Evolutionary conservation across 1,140 invertebrate genomes (phyloP), one percentile per base, ranked within the genome.

Genomic region (Drosophila pseudoananassae): DNA sequence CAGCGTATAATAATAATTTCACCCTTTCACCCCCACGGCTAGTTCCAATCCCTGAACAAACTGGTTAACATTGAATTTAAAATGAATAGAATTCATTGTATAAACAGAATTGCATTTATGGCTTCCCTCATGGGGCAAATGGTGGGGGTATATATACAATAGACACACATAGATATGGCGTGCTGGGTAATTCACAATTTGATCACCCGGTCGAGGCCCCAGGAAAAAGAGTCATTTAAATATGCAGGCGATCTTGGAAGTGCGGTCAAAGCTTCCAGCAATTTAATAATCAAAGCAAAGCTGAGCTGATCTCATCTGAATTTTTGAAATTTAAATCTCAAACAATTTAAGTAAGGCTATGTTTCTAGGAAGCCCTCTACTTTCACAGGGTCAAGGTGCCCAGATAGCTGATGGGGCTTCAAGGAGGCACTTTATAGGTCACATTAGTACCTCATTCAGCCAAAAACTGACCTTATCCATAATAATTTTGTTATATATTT

Each of bases 21-120:
- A 9, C 55, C 38, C 36, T 27, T 27, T 56, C 40, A 23, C 56
- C 20, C 36, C 9, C 10, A 8, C 10, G 6, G 7, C 9, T 10
- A 27, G 47, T 50, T 66, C 43, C 57, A 50, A 59, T 76, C 50
- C 56, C 59, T 45, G 15, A 25, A 55, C 55, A 71, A 84, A 73
- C 61, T 76, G 76, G 80, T 84, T 84, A 84, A 58, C 80, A 84
- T 84, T 85, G 80, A 84, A 84, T 84, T 76, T 73, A 31, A 80
- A 85, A 85, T 76, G 81, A 84, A 69, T 85, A 51, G 78, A 76
- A 71, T 66, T 50, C 71, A 70, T 61, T 70, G 55, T 70, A 60
- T 50, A 63, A 61, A 54, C 25, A 76, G 4, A 10, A 81, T 65
- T 72, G 72, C 77, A 73, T 73, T 46, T 84, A 84, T 76, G 80